Evolutionary conservation across 2,113 vertebrate species (phyloP).

Genomic region (Promerops cafer): DNA sequence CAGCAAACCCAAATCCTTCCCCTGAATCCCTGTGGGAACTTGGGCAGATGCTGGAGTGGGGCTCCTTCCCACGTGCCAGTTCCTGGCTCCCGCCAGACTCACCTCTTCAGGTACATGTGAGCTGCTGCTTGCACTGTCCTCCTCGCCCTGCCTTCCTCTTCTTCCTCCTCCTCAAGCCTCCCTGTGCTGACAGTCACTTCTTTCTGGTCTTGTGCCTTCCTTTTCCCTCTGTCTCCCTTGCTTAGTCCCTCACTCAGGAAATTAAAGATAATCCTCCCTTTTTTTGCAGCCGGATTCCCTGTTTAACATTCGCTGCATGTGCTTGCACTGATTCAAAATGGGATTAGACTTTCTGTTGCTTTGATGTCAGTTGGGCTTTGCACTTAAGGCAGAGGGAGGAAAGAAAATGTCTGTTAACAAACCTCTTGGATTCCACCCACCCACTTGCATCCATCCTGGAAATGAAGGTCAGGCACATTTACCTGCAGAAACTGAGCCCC

Average conservation of each 20-base stretch:
- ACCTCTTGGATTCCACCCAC: neutral
- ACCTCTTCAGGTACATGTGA: neutral
- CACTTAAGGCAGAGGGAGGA: neutral
- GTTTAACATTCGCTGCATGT: constrained; percentile 62
- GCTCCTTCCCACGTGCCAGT: neutral
- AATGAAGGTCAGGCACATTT: neutral
- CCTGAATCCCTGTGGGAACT: neutral
- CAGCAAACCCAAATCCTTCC: neutral
- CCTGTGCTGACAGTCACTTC: neutral
- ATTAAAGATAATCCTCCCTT: constrained; percentile 58
- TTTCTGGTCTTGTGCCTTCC: neutral
- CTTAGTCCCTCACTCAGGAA: constrained; percentile 50
- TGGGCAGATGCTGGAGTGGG: neutral
- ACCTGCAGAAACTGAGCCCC: neutral
- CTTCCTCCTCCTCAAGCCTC: neutral
- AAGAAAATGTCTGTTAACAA: neutral
- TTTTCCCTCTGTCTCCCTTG: neutral
- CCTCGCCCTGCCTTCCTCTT: neutral
- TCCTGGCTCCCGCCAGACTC: fast-evolving
- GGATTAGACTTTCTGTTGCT: constrained; percentile 62
- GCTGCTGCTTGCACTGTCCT: neutral
- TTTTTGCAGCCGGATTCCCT: constrained; percentile 37
- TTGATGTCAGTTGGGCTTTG: constrained; percentile 60
- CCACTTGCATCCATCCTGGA: neutral
- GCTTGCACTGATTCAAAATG: constrained; percentile 45